Evolutionary conservation across 2,797 vertebrate genomes (phyloP), one percentile per base, ranked within the genome.

Genomic region (Ficedula albicollis): DNA sequence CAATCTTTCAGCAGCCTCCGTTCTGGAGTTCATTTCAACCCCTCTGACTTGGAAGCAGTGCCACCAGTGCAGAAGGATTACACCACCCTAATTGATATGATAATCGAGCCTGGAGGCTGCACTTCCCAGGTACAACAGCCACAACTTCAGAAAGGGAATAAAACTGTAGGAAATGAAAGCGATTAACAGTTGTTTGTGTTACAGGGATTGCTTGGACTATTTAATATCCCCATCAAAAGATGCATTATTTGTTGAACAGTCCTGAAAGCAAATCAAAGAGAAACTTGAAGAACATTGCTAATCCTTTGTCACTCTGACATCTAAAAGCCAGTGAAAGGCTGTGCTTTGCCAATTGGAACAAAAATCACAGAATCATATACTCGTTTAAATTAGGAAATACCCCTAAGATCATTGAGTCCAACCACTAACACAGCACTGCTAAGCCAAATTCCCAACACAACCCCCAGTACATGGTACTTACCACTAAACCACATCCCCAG

Each of bases 101-200:
- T 85, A 95, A 96, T 94, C 70, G 64, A 49, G 89, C 91, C 95
- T 44, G 51, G 81, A 89, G 90, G 94, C 88, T 96, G 93, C 86
- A 56, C 81, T 96, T 94, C 5, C 5, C 88, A 96, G 93, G 95
- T 95, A 95, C 92, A 89, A 48, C 83, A 89, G 72, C 69, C 84
- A 87, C 67, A 68, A 10, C 91, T 89, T 92, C 2, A 7, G 79
- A 83, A 75, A 81, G 52, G 75, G 79, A 91, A 59, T 14, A 6
- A 23, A 56, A 89, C 62, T 70, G 59, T 13, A 73, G 91, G 83
- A 94, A 95, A 94, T 54, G 44, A 90, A 95, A 82, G 70, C 2
- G 8, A 95, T 96, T 95, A 97, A 77, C 74, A 77, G 76, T 66
- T 89, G 68, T 74, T 93, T 88, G 55, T 52, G 49, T 91, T 86